Evolutionary conservation across 2,113 vertebrate species (phyloP).

Genomic region (Rhipidura dahli): DNA sequence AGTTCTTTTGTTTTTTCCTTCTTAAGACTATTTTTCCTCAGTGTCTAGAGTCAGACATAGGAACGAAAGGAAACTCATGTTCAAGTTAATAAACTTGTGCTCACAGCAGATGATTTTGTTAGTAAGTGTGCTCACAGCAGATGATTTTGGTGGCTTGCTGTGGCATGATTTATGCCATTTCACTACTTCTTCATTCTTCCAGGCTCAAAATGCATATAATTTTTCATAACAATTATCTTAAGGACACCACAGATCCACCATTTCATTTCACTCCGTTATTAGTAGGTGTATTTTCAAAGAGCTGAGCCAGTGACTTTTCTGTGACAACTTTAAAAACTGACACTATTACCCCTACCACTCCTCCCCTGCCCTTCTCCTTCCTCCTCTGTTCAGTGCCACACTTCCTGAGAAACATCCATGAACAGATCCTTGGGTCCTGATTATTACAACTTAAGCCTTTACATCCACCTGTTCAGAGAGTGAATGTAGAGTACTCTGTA

Average conservation of each 20-base stretch:
- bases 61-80: background rate
- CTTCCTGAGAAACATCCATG: background rate
- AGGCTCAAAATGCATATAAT: background rate
- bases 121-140: background rate
- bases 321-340: background rate
- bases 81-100: background rate
- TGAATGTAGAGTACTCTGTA: slow-evolving; percentile 24
- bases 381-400: background rate
- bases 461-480: background rate
- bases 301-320: background rate
- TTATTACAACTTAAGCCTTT: background rate
- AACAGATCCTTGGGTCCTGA: background rate
- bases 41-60: background rate
- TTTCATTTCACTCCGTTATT: background rate
- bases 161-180: background rate
- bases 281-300: background rate
- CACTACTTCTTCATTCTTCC: background rate
- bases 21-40: background rate
- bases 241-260: background rate
- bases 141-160: background rate
- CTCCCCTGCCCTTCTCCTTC: background rate
- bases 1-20: background rate
- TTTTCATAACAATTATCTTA: background rate
- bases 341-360: fast-evolving
- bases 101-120: background rate